A percentile compares a stretch with the other conserved stretches of the same genome.
phyloP scores from a whole-genome alignment of 2,888 invertebrate species.

The Lasioglossum morio region DNA sequence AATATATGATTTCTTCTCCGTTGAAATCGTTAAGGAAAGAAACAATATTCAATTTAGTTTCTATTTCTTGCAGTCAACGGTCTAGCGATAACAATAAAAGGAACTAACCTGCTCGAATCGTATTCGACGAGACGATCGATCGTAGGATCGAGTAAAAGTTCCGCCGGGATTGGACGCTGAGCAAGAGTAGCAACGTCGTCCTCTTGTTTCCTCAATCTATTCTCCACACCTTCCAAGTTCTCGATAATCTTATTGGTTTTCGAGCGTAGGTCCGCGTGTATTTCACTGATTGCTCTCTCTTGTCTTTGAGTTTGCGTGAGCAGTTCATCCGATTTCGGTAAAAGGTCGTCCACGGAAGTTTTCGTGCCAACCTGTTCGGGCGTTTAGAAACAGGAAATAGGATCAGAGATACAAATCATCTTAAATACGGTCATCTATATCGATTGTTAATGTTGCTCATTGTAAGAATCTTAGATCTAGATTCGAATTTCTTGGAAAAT shows the following conservation, averaged over 20 bases:
- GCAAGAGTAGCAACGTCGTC: conserved; percentile 92
- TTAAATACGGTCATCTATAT: background rate
- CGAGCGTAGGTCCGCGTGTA: conserved; percentile 91
- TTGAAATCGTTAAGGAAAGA: too few species aligned
- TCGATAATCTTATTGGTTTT: conserved; percentile 95
- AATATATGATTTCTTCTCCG: too few species aligned
- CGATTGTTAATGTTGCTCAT: background rate
- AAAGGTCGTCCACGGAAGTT: conserved; percentile 93
- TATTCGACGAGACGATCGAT: conserved; percentile 93
- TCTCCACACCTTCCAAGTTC: conserved; percentile 94
- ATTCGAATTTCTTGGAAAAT: background rate
- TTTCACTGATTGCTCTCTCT: conserved; percentile 94
- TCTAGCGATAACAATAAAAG: background rate
- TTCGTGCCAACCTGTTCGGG: conserved; percentile 89
- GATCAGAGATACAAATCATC: background rate
- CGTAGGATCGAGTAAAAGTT: conserved; percentile 91
- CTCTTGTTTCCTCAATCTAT: conserved; percentile 93
- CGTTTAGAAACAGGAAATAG: background rate
- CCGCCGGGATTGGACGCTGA: conserved; percentile 91
- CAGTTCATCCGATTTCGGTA: conserved; percentile 94
- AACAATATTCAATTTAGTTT: too few species aligned
- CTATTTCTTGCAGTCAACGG: too few species aligned
- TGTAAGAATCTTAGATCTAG: background rate
- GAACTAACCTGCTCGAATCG: conserved; percentile 89
- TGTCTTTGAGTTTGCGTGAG: conserved; percentile 94